Evolutionary conservation across 2,888 invertebrate species (phyloP).

Genomic region (Acronicta aceris): DNA sequence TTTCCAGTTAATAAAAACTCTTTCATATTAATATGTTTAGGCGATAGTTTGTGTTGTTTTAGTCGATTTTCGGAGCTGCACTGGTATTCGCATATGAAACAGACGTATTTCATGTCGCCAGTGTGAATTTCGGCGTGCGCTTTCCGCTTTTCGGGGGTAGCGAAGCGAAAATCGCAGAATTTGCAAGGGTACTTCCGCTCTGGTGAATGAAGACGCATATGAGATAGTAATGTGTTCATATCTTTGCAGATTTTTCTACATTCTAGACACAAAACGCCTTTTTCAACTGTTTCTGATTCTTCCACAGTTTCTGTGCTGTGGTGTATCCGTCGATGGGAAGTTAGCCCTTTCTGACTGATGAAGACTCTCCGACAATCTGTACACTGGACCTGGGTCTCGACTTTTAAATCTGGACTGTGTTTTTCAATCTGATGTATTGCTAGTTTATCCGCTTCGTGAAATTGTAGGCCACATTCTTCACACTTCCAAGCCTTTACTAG

Average conservation of each 20-base stretch:
- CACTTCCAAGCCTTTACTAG: slow-evolving; percentile 85
- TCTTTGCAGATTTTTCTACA: slow-evolving; percentile 84
- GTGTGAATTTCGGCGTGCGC: slow-evolving; percentile 81
- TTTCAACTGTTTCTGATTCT: slow-evolving; percentile 67
- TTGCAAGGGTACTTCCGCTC: slow-evolving; percentile 83
- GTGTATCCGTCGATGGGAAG: slow-evolving; percentile 79
- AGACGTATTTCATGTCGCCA: slow-evolving; percentile 85
- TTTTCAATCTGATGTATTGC: slow-evolving; percentile 80
- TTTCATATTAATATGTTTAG: slow-evolving; percentile 82
- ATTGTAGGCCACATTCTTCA: slow-evolving; percentile 82
- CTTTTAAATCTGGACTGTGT: slow-evolving; percentile 77
- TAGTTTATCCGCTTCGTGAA: slow-evolving; percentile 81
- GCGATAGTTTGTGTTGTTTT: slow-evolving; percentile 77
- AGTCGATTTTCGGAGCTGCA: slow-evolving; percentile 83
- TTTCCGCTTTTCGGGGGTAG: slow-evolving; percentile 80
- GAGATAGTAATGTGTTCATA: slow-evolving; percentile 76
- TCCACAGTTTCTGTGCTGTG: slow-evolving; percentile 72
- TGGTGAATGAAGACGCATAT: slow-evolving; percentile 81
- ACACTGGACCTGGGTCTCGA: slow-evolving; percentile 79
- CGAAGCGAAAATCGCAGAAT: slow-evolving; percentile 84
- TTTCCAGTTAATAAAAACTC: slow-evolving; percentile 78
- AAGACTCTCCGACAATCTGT: slow-evolving; percentile 81
- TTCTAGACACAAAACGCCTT: slow-evolving; percentile 81
- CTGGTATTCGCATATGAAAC: slow-evolving; percentile 85
- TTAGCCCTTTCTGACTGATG: slow-evolving; percentile 78